These are phyloP conservation scores for Thermophis baileyi DNA, from an alignment of 2,113 vertebrate genomes.

Conservation along the genomic window DNA sequence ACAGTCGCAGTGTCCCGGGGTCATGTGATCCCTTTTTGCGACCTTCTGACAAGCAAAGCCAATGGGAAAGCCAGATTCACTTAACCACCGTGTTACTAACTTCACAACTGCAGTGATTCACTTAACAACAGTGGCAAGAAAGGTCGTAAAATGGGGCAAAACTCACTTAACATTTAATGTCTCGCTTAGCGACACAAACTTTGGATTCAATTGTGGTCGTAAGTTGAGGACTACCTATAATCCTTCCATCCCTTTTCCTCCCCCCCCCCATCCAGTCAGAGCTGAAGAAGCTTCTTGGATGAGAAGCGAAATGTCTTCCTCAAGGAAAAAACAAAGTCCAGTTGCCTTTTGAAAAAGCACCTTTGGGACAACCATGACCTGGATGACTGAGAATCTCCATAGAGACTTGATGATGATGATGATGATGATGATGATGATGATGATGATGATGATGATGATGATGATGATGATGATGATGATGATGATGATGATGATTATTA, in stretches of 20 bases:
- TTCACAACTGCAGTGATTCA: neutral
- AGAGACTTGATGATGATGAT: neutral
- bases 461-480: no score
- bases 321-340: neutral
- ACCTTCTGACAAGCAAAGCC: neutral
- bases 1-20: neutral
- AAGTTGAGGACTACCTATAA: neutral
- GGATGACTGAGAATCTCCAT: neutral
- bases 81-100: neutral
- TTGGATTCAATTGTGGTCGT: no score
- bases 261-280: neutral
- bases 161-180: neutral
- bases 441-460: no score
- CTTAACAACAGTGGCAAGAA: neutral
- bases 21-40: neutral
- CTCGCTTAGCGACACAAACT: neutral
- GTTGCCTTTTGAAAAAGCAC: neutral
- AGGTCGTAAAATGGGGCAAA: neutral
- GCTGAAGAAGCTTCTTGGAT: neutral
- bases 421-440: no score
- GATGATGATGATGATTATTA: no score
- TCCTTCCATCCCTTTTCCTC: neutral
- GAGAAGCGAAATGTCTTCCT: neutral
- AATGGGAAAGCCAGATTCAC: neutral
- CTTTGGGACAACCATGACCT: neutral